phyloP scores from a whole-genome alignment of 2,888 invertebrate species.

The Ichneumoninae sp. region DNA sequence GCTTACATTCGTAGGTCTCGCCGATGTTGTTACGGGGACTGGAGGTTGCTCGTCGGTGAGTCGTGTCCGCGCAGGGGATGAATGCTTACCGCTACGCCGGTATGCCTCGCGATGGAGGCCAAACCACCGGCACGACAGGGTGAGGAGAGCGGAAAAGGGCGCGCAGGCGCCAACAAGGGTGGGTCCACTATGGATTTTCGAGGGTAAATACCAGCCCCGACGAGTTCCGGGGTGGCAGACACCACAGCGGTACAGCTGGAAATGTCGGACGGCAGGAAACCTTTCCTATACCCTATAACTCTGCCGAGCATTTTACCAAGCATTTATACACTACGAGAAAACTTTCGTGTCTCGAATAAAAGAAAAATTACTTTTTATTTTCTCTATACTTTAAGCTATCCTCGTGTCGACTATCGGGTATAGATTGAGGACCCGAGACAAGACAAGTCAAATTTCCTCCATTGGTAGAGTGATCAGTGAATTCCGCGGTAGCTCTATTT shows the following conservation, averaged over 20 bases:
- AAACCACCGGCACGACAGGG: constrained; percentile 27
- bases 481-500: too few species aligned
- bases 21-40: constrained; percentile 67
- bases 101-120: constrained; percentile 51
- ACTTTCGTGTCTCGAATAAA: not conserved
- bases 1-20: constrained; percentile 71
- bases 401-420: too few species aligned
- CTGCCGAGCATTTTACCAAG: constrained; percentile 6
- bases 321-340: not conserved
- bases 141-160: constrained; percentile 61
- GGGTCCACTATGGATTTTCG: constrained; percentile 84
- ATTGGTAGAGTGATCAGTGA: too few species aligned
- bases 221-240: constrained; percentile 81
- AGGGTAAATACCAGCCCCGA: constrained; percentile 79
- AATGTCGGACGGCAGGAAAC: constrained; percentile 55
- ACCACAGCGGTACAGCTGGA: constrained; percentile 68
- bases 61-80: constrained; percentile 58
- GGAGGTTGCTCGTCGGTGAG: constrained; percentile 41
- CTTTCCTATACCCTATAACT: constrained; percentile 31
- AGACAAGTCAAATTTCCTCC: too few species aligned
- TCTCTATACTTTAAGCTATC: too few species aligned
- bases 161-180: constrained; percentile 82
- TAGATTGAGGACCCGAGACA: too few species aligned
- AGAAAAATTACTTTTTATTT: too few species aligned
- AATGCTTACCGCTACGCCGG: constrained; percentile 50